A percentile compares a stretch with the other conserved stretches of the same genome.
These are phyloP conservation scores for Cygnus atratus DNA, from an alignment of 2,113 vertebrate species.

Conservation along the genomic window DNA sequence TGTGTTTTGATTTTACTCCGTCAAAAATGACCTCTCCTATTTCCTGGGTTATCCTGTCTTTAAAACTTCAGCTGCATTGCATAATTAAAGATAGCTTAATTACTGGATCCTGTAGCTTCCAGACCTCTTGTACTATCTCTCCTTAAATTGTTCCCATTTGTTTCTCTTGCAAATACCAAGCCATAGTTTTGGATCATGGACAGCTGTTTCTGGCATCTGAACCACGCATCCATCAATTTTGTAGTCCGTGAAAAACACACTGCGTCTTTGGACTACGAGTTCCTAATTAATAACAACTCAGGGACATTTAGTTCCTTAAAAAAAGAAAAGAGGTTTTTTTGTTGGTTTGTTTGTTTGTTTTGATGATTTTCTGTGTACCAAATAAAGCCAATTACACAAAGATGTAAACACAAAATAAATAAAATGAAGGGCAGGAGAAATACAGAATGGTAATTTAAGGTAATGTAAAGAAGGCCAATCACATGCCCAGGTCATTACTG, in stretches of 20 bases:
- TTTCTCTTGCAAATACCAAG: not conserved
- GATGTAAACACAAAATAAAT: not conserved
- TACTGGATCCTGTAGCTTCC: not conserved
- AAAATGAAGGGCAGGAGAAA: not conserved
- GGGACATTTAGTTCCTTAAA: not conserved
- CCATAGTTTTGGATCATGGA: not conserved
- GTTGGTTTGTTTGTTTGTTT: too few species aligned
- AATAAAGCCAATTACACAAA: not conserved
- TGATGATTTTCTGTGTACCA: not conserved
- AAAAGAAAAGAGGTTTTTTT: not conserved
- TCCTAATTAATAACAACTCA: not conserved
- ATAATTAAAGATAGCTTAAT: not conserved
- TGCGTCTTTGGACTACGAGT: not conserved
- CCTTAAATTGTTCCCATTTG: not conserved
- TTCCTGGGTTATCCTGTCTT: not conserved
- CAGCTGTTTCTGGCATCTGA: not conserved
- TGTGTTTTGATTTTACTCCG: not conserved
- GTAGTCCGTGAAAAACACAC: not conserved
- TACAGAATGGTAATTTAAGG: not conserved
- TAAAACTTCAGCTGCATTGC: not conserved
- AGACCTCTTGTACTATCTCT: not conserved
- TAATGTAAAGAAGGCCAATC: not conserved
- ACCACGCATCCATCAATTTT: not conserved
- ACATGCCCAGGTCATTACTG: not conserved
- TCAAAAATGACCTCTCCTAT: not conserved